Base-by-base conservation (phyloP, 2,888 invertebrate genomes). In the Zygogramma bicolorata region DNA sequence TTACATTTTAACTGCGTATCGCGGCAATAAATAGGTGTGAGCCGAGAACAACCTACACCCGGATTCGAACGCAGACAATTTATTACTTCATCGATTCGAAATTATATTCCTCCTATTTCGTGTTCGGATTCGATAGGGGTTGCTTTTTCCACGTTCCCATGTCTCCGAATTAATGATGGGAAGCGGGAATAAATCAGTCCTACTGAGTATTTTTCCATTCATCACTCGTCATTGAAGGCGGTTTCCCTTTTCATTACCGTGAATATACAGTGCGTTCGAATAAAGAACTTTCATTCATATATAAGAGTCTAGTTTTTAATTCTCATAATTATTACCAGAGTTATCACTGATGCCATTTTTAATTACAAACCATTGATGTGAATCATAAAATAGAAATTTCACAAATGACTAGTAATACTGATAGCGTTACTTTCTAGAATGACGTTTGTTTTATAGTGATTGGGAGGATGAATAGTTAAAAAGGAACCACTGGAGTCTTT, bases 31-130 rank as follows among this genome's bases (percentile, higher is more conserved):
- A 74, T 70, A 68, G 70, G 65, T 38, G 18, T 60, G 38, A 58
- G 60, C 66, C 57, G 62, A 63, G 63, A 62, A 65, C 61, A 38
- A 53, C 53, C 63, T 29, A 29, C 73, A 74, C 71, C 67, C 62
- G 66, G 68, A 77, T 75, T 76, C 76, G 77, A 77, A 68, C 58
- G 29, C 70, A 76, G 77, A 74, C 77, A 80, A 83, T 83, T 82
- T 83, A 83, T 83, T 81, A 82, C 82, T 77, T 76, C 80, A 84
- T 83, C 81, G 83, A 82, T 83, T 83, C 79, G 79, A 77, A 80
- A 81, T 81, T 81, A 81, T 75, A 78, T 79, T 77, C 82, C 82
- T 80, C 82, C 82, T 80, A 77, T 82, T 83, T 78, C 79, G 80
- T 82, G 82, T 82, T 80, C 75, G 76, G 75, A 77, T 77, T 74